A percentile compares a stretch with the other conserved stretches of the same genome.
Conservation (phyloP, 2,113 vertebrate genomes). For the Nannobrachium achirus region DNA sequence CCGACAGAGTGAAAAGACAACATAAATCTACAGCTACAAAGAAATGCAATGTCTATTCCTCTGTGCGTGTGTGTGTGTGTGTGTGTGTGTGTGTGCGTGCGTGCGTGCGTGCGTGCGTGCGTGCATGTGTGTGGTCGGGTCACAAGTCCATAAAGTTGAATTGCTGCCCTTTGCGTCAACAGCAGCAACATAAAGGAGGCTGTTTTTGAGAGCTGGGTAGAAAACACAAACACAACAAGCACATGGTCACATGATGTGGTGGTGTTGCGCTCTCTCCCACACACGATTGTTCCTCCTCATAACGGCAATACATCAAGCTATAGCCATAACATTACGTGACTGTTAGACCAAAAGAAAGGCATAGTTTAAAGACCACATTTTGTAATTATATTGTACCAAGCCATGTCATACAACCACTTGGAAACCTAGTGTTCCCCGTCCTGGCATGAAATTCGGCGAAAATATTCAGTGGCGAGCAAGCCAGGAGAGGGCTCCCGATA, state of each 20-base stretch:
- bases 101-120: conserved; percentile 8
- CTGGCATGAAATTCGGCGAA: no score
- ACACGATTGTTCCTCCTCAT: no score
- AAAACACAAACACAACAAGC: background rate
- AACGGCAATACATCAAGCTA: no score
- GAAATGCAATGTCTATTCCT: background rate
- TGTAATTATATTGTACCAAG: no score
- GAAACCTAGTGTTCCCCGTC: no score
- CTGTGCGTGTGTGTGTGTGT: conserved; percentile 19
- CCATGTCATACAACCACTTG: no score
- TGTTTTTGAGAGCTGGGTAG: conserved; percentile 14
- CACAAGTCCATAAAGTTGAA: conserved; percentile 25
- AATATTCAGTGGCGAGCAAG: no score
- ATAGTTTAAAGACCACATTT: no score
- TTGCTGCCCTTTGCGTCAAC: conserved; percentile 25
- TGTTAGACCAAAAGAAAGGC: no score
- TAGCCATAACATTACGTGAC: no score
- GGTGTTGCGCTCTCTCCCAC: no score
- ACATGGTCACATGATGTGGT: conserved; percentile 1
- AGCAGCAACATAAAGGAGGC: background rate
- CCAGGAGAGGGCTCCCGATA: no score
- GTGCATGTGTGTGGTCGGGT: conserved; percentile 13
- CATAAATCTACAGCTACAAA: conserved; percentile 17
- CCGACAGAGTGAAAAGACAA: conserved; percentile 23
- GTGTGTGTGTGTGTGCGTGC: background rate